phyloP scores from a whole-genome alignment of 2,888 invertebrate species.

The Gastrophysa polygoni region DNA sequence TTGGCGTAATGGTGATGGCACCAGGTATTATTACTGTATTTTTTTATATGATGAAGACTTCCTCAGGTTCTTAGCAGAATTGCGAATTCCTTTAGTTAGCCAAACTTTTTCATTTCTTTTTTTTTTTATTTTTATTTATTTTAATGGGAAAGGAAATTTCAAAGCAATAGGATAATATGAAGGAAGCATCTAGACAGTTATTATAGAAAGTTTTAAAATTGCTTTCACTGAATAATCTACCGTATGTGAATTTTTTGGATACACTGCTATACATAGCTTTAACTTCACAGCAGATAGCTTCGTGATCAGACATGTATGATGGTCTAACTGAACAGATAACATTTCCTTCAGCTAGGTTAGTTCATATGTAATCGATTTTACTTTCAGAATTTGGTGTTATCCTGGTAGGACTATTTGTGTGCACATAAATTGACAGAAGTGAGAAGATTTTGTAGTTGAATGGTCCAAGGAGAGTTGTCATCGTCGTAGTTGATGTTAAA shows the following conservation, averaged over 20 bases:
- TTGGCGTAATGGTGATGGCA: background rate
- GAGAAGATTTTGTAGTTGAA: constrained; percentile 9
- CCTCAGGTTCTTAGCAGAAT: background rate
- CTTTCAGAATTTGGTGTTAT: constrained; percentile 4
- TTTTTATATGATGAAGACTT: background rate
- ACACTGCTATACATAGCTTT: constrained; percentile 1
- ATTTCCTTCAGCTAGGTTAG: background rate
- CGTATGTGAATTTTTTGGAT: constrained; percentile 1
- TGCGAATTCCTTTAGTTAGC: background rate
- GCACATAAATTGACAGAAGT: constrained; percentile 1
- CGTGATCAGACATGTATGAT: constrained; percentile 1
- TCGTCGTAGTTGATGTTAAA: constrained; percentile 2
- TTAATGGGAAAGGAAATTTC: constrained; percentile 3
- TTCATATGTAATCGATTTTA: background rate
- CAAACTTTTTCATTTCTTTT: background rate
- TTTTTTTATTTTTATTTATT: constrained; percentile 1
- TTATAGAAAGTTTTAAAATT: background rate
- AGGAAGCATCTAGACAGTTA: background rate
- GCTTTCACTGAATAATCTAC: background rate
- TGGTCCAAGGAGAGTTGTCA: constrained; percentile 3
- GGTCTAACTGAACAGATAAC: background rate
- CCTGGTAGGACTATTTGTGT: constrained; percentile 5
- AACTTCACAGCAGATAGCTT: constrained; percentile 7
- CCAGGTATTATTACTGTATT: background rate
- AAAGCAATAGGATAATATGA: constrained; percentile 3